Percentiles rank a stretch among this genome's conserved stretches.
phyloP scores from a whole-genome alignment of 2,113 vertebrate genomes.

The Cyanoramphus novaezelandiae region DNA sequence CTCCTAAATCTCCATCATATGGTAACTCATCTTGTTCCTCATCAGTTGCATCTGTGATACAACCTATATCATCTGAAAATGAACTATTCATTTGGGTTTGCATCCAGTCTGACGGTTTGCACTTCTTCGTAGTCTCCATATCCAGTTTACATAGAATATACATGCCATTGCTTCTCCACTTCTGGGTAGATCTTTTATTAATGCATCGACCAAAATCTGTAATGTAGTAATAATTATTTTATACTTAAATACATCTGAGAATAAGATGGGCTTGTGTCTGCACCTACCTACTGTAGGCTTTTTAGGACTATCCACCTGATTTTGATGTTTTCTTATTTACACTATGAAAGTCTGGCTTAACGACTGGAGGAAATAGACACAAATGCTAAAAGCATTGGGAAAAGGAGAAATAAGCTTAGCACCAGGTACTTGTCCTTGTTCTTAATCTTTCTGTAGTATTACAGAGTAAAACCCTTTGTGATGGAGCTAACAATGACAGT shows the following conservation, averaged over 20 bases:
- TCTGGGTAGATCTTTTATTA: not conserved
- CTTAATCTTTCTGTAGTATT: accelerated
- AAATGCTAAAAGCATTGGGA: accelerated
- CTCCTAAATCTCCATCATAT: conserved; percentile 65
- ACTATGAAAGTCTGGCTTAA: not conserved
- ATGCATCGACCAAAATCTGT: not conserved
- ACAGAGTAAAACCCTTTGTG: not conserved
- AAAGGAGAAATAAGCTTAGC: accelerated
- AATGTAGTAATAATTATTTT: not conserved
- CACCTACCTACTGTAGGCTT: not conserved
- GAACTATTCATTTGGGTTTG: conserved; percentile 18
- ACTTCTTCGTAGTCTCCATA: not conserved
- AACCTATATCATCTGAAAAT: conserved; percentile 6
- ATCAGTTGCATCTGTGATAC: conserved; percentile 71
- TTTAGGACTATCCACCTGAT: not conserved
- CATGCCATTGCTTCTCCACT: not conserved
- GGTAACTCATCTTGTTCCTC: conserved; percentile 85
- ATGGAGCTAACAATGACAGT: accelerated
- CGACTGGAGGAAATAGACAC: accelerated
- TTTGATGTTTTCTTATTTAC: not conserved
- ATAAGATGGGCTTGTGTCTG: not conserved
- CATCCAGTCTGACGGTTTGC: not conserved
- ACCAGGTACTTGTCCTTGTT: not conserved
- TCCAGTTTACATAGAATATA: not conserved
- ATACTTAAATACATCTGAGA: not conserved